Conservation (phyloP, 2,797 vertebrate genomes). For the Masticophis lateralis region DNA sequence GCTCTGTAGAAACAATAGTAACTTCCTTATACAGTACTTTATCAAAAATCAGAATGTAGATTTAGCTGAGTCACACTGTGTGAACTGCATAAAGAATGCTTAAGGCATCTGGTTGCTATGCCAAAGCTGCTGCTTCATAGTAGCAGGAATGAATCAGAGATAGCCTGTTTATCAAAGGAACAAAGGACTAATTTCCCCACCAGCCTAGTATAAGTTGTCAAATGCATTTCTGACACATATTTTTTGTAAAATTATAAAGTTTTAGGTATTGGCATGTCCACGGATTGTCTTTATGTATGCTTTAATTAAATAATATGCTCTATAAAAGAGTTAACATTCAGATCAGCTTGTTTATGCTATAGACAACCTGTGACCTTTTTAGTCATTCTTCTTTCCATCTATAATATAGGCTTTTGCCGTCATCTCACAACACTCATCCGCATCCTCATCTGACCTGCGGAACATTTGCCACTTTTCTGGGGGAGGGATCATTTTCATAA, state of each 20-base stretch:
- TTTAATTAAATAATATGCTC: background rate
- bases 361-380: background rate
- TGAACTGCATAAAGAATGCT: background rate
- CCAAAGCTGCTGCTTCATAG: background rate
- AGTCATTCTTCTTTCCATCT: background rate
- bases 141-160: slow-evolving; percentile 16
- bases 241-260: background rate
- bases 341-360: background rate
- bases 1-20: background rate
- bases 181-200: slow-evolving; percentile 30
- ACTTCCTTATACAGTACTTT: background rate
- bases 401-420: background rate
- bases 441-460: background rate
- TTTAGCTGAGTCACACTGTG: slow-evolving; percentile 16
- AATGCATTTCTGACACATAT: background rate
- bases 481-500: background rate
- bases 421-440: background rate
- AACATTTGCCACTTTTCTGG: background rate
- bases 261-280: background rate
- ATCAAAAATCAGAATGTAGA: background rate
- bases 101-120: background rate
- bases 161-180: slow-evolving; percentile 34
- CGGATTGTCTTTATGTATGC: background rate
- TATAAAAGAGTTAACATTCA: background rate
- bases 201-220: background rate